Evolutionary conservation across 2,113 vertebrate species (phyloP).

Genomic region (Loxodonta africana): DNA sequence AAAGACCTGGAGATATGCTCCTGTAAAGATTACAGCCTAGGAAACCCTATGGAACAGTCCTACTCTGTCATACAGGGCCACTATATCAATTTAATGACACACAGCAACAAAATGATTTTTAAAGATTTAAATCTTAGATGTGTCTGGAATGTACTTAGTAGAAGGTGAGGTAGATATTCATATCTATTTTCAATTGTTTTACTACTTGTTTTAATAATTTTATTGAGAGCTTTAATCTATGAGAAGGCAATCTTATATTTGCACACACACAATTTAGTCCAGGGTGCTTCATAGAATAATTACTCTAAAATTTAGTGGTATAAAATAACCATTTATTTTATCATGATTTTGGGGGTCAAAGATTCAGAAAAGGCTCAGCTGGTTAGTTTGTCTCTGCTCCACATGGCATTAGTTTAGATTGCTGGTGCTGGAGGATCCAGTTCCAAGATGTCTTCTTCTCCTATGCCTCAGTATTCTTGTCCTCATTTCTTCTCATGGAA

Average conservation of each 20-base stretch:
- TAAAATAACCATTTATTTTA: neutral
- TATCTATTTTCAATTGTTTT: neutral
- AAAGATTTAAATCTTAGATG: neutral
- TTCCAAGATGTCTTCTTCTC: neutral
- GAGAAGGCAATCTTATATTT: neutral
- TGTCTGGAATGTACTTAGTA: neutral
- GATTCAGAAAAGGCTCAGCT: neutral
- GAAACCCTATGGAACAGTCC: too few species aligned
- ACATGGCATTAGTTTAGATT: too few species aligned
- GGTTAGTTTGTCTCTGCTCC: neutral
- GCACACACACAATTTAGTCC: neutral
- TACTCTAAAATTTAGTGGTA: neutral
- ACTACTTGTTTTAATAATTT: neutral
- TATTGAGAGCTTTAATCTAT: neutral
- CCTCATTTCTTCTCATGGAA: neutral
- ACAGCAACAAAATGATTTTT: too few species aligned
- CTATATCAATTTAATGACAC: too few species aligned
- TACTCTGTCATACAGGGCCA: too few species aligned
- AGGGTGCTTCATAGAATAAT: neutral
- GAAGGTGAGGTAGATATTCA: neutral
- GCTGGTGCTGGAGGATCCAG: neutral
- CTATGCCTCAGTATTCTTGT: neutral
- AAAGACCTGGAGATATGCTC: too few species aligned
- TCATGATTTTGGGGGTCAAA: neutral
- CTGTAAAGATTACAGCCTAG: too few species aligned